Evolutionary conservation across 2,113 vertebrate genomes (phyloP), one percentile per base, ranked within the genome.

Genomic region (Agapornis roseicollis): DNA sequence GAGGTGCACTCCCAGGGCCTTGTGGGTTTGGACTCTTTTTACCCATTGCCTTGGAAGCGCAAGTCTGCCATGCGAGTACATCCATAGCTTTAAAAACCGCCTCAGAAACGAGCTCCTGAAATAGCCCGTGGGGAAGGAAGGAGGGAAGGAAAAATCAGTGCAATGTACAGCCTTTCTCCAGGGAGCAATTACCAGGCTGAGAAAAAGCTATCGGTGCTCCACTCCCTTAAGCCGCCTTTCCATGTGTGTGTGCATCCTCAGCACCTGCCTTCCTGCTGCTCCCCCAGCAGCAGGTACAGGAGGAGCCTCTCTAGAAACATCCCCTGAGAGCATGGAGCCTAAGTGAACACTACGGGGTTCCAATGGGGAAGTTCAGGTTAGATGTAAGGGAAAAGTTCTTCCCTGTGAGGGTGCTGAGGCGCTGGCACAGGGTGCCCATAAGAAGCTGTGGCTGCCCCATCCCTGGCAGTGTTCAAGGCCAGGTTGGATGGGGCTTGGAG

Each of bases 171-270:
- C 52, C 80, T 92, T 97, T 87, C 97, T 97, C 82, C 9, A 80
- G 97, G 95, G 97, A 98, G 90, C 93, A 97, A 95, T 97, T 97
- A 96, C 53, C 93, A 94, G 85, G 80, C 69, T 3, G 10, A 96
- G 92, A 70, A 93, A 91, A 90, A 95, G 78, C 68, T 37, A 35
- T 29, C 50, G 89, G 64, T 46, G 63, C 88, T 77, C 28, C 2
- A 2, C 65, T 96, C 58, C 80, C 71, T 56, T 44, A n/a, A 90
- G 46, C 13, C 11, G 27, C 33, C 42, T 96, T 92, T 61, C 90
- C 65, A 9, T 35, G 74, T 63, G 80, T 63, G 80, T 46, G 31
- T 37, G 55, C 17, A 5, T 69, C 77, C 76, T 89, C 47, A 27
- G 56, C 47, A 46, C 52, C 72, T 86, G 13, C 64, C 52, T 74